These are phyloP conservation scores for Oryzias sinensis DNA, from an alignment of 2,797 vertebrate genomes.

Conservation along the genomic window DNA sequence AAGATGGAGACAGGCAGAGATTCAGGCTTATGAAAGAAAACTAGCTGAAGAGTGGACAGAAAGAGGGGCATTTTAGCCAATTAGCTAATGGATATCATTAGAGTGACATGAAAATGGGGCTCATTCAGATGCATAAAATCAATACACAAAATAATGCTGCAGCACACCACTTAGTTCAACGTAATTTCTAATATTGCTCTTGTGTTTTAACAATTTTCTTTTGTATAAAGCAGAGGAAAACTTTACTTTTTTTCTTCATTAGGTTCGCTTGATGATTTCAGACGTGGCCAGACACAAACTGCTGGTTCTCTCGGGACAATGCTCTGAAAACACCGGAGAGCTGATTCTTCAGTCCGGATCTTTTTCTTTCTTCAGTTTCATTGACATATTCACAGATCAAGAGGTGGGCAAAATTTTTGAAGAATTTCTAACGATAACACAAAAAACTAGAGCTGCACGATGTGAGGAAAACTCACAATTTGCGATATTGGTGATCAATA, in stretches of 20 bases:
- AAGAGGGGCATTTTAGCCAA: slow-evolving; percentile 34
- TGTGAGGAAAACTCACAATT: no score
- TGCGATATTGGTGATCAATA: no score
- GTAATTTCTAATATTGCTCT: background rate
- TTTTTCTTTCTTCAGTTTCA: slow-evolving; percentile 96
- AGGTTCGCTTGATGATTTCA: slow-evolving; percentile 96
- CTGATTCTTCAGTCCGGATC: slow-evolving; percentile 96
- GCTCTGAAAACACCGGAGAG: slow-evolving; percentile 93
- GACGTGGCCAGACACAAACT: slow-evolving; percentile 93
- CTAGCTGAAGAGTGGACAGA: slow-evolving; percentile 9
- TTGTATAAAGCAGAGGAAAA: background rate
- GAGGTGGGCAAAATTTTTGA: slow-evolving; percentile 79
- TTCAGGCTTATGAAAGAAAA: slow-evolving; percentile 23
- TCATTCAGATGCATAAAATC: slow-evolving; percentile 35
- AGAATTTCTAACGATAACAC: background rate
- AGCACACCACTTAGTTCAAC: background rate
- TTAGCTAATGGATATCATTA: slow-evolving; percentile 57
- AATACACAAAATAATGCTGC: slow-evolving; percentile 23
- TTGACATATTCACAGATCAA: slow-evolving; percentile 98
- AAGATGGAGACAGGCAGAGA: background rate
- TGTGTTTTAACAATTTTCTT: background rate
- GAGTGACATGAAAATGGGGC: slow-evolving; percentile 47
- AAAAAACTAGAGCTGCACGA: background rate
- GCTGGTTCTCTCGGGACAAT: slow-evolving; percentile 91
- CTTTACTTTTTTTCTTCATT: slow-evolving; percentile 5